A percentile compares a stretch with the other conserved stretches of the same genome.
phyloP scores from a whole-genome alignment of 1,140 invertebrate genomes.

The Cydia fagiglandana region DNA sequence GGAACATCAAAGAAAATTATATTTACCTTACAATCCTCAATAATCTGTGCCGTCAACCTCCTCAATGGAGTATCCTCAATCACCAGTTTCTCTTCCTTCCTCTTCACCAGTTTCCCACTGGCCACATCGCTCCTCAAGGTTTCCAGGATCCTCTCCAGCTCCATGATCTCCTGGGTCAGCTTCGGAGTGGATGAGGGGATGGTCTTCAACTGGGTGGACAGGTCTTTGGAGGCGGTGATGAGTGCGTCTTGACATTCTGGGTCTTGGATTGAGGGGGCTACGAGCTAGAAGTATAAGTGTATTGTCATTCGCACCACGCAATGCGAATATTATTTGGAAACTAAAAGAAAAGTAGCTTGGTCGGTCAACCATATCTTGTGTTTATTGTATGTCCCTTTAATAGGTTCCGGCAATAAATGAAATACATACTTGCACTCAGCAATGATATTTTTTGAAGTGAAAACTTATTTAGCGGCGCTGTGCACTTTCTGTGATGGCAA shows the following conservation, averaged over 20 bases:
- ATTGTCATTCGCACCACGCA: too few relatives aligned
- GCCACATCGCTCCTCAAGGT: conserved; percentile 44
- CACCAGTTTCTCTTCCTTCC: conserved; percentile 40
- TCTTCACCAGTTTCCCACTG: conserved; percentile 41
- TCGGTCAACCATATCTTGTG: too few relatives aligned
- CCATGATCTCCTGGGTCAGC: conserved; percentile 38
- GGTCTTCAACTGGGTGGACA: conserved; percentile 38
- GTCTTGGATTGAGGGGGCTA: conserved; percentile 50
- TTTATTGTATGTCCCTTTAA: too few relatives aligned
- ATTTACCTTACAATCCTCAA: conserved; percentile 53
- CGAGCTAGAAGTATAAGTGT: conserved; percentile 38
- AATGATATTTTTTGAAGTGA: too few relatives aligned
- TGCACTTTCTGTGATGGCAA: too few relatives aligned
- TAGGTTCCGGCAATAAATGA: too few relatives aligned
- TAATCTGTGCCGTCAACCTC: conserved; percentile 50
- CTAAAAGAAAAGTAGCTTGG: too few relatives aligned
- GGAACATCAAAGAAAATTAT: neutral
- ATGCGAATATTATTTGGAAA: too few relatives aligned
- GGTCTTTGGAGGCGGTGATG: conserved; percentile 39
- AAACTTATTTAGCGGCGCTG: too few relatives aligned
- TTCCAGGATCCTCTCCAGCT: conserved; percentile 44
- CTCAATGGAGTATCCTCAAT: conserved; percentile 57
- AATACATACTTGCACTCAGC: too few relatives aligned
- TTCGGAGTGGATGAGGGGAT: conserved; percentile 39
- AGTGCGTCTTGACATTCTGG: conserved; percentile 43